Conservation (phyloP, 2,888 invertebrate species). For the Netelia melanura region DNA sequence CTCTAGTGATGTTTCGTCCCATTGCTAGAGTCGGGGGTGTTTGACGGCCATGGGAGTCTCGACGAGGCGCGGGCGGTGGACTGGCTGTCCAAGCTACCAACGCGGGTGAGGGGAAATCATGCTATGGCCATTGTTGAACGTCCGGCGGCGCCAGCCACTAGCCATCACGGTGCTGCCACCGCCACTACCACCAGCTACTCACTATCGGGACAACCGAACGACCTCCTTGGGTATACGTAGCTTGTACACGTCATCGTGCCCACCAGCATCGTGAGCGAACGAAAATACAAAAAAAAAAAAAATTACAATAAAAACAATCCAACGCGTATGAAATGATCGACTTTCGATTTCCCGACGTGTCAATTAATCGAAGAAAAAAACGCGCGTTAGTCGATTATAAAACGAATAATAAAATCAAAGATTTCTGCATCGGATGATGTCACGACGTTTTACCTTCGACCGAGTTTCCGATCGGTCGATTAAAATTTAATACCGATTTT, state of each 20-base stretch:
- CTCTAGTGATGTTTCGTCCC: slow-evolving; percentile 67
- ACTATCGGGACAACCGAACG: slow-evolving; percentile 72
- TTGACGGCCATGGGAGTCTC: slow-evolving; percentile 78
- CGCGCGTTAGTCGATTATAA: not conserved
- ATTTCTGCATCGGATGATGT: not conserved
- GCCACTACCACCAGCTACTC: slow-evolving; percentile 66
- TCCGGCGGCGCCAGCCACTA: slow-evolving; percentile 83
- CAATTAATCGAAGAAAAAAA: not conserved
- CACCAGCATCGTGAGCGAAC: slow-evolving; percentile 42
- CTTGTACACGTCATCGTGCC: slow-evolving; percentile 60
- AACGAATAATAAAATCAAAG: not conserved
- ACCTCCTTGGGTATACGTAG: slow-evolving; percentile 63
- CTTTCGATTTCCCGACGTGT: not conserved
- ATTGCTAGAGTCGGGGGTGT: slow-evolving; percentile 79
- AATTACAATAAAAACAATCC: not conserved
- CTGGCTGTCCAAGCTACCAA: slow-evolving; percentile 46
- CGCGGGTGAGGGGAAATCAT: slow-evolving; percentile 55
- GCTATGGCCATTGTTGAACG: slow-evolving; percentile 80
- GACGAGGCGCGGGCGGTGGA: slow-evolving; percentile 75
- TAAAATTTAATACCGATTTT: slow-evolving; percentile 25
- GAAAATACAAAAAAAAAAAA: slow-evolving; percentile 13
- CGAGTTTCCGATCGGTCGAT: slow-evolving; percentile 41
- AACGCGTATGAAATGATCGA: slow-evolving; percentile 25
- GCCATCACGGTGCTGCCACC: slow-evolving; percentile 75
- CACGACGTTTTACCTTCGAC: slow-evolving; percentile 1